A percentile compares a stretch with the other conserved stretches of the same genome.
Conservation (phyloP, 2,113 vertebrate genomes). For the Gymnarchus niloticus region DNA sequence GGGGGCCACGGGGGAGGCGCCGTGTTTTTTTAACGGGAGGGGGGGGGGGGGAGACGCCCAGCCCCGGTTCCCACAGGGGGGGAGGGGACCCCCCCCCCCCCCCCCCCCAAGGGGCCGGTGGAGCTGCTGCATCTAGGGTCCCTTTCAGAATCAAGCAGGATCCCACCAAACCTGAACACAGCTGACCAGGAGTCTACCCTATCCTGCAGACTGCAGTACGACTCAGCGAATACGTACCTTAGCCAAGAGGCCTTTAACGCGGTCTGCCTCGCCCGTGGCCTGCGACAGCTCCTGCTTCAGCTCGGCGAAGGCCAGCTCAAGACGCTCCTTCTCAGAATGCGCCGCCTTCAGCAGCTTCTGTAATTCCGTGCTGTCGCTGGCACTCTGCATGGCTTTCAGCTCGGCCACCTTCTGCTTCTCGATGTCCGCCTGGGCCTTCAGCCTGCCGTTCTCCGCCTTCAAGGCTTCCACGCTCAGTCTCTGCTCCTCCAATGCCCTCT, state of each 20-base stretch:
- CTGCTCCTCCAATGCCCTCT: constrained; percentile 66
- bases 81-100: too few species aligned
- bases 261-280: constrained; percentile 69
- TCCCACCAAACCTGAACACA: not conserved
- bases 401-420: constrained; percentile 75
- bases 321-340: constrained; percentile 73
- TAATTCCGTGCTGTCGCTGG: constrained; percentile 63
- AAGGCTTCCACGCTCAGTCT: constrained; percentile 63
- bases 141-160: too few species aligned
- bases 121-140: too few species aligned
- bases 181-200: not conserved
- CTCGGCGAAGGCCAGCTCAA: constrained; percentile 71
- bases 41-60: too few species aligned
- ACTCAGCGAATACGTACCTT: constrained; percentile 63
- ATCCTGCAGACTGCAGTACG: not conserved
- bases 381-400: constrained; percentile 63
- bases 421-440: constrained; percentile 75
- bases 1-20: too few species aligned
- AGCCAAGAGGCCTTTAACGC: constrained; percentile 60
- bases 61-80: too few species aligned
- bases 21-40: not conserved
- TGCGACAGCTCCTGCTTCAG: constrained; percentile 77
- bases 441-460: constrained; percentile 71
- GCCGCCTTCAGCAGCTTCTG: constrained; percentile 74
- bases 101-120: too few species aligned